Evolutionary conservation across 2,113 vertebrate genomes (phyloP), one percentile per base, ranked within the genome.

Genomic region (Gasterosteus aculeatus): DNA sequence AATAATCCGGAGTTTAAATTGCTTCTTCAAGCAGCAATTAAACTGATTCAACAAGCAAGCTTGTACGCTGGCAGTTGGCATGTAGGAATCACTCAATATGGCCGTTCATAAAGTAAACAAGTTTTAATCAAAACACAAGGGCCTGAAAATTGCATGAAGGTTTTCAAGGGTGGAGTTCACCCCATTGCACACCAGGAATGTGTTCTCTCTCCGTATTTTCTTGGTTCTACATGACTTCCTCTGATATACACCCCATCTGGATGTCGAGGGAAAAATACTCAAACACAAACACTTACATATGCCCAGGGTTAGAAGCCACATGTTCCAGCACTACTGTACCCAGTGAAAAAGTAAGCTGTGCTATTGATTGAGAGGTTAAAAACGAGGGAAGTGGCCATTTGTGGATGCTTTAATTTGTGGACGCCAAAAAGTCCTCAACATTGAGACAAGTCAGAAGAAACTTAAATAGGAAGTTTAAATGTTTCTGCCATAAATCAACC

Each of bases 241-340:
- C 83, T 91, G 87, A 92, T 93, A 89, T 87, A 91, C 82, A 92
- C 81, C 74, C 87, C 87, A 87, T 92, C 88, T 91, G 90, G 87
- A 86, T 73, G 85, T 82, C 69, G 69, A 84, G 73, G 80, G 77
- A 79, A 86, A 89, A 86, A 87, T 78, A 74, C 84, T 89, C 82
- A 83, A 91, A 91, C 77, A 78, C 70, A 83, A 78, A 74, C 83
- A 85, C 74, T 71, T 66, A 63, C 80, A 86, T 68, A 80, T 73
- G 76, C 77, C 72, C 46, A 44, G 63, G 85, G 72, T 82, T 72
- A 70, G 74, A 84, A 79, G 76, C 85, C 88, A 89, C 76, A 87
- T 85, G 86, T 84, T 84, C 84, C 42, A 59, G 77, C 77, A 83
- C 87, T 57, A 77, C 80, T 78, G 65, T 83, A 72, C 31, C 33